Evolutionary conservation across 2,888 invertebrate genomes (phyloP).

Genomic region (Anthrax anthrax): DNA sequence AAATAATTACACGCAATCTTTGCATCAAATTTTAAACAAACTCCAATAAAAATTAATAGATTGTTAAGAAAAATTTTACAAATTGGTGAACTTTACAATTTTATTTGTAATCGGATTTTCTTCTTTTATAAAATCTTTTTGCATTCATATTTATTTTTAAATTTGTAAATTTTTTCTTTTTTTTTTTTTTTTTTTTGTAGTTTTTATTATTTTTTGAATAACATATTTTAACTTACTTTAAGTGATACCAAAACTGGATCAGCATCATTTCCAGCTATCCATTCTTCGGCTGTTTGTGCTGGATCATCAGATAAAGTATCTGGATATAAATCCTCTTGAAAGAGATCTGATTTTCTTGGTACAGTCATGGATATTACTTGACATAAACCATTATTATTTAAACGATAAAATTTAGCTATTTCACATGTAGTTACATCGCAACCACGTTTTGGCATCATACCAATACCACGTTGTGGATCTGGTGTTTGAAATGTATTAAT

Average conservation of each 20-base stretch:
- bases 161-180: no score
- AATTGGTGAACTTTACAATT: no score
- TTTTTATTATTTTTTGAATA: no score
- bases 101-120: no score
- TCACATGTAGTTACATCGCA: constrained; percentile 90
- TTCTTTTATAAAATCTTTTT: no score
- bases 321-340: constrained; percentile 95
- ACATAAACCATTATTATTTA: constrained; percentile 87
- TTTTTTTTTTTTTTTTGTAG: no score
- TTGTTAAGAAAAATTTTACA: no score
- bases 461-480: constrained; percentile 94
- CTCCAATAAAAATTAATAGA: no score
- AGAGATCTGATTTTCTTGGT: constrained; percentile 90
- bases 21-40: no score
- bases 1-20: no score
- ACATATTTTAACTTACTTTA: constrained; percentile 62
- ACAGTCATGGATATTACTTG: constrained; percentile 94
- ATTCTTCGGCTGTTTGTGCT: constrained; percentile 80
- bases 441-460: constrained; percentile 96
- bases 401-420: constrained; percentile 86
- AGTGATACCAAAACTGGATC: constrained; percentile 85
- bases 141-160: no score
- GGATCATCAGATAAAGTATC: constrained; percentile 86
- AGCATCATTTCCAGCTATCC: constrained; percentile 77
- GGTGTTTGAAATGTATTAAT: constrained; percentile 95